Base-by-base conservation (phyloP, 2,888 invertebrate species). In the Athrips mouffetella region DNA sequence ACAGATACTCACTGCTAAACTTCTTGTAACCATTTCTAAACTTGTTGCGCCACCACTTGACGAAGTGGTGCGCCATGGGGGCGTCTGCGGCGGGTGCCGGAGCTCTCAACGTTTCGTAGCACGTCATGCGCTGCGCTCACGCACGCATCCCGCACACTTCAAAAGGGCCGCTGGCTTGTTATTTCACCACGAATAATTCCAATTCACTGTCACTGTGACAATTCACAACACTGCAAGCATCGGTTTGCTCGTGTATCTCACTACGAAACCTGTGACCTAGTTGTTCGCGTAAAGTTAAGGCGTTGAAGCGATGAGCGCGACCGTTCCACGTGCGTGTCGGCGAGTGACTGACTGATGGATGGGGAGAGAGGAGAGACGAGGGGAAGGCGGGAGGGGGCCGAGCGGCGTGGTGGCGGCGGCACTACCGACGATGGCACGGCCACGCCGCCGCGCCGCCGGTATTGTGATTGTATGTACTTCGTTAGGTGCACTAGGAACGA, bases 11-110 rank as follows among this genome's bases (percentile, higher is more conserved):
- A 92, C 92, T 90, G 89, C 91, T 91, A 80, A 92, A 92, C 80
- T 92, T 92, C 87, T 91, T 92, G 83, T 92, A 92, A 88, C 92
- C 92, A 89, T 91, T 92, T 83, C 92, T 90, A 89, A 92, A 91
- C 89, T 92, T 92, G 83, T 91, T 91, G 89, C 91, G 92, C 92
- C 92, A 92, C 92, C 92, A 92, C 90, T 92, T 92, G 84, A 92
- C 91, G 79, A 92, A 90, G 90, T 92, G 92, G 89, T 91, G 91
- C 86, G 92, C 92, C 92, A 92, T 92, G 89, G 90, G 91, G 89
- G 85, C 87, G 87, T 83, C 85, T 72, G 80, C 81, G 80, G 81
- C 85, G 79, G 87, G 80, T 86, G 88, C 88, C 87, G 88, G 78
- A 81, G 84, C 76, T 86, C 85, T 87, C 80, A 89, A 73, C 80